Evolutionary conservation across 1,140 invertebrate species (phyloP), one percentile per base, ranked within the genome.

Genomic region (Akabosia matsudoensis): DNA sequence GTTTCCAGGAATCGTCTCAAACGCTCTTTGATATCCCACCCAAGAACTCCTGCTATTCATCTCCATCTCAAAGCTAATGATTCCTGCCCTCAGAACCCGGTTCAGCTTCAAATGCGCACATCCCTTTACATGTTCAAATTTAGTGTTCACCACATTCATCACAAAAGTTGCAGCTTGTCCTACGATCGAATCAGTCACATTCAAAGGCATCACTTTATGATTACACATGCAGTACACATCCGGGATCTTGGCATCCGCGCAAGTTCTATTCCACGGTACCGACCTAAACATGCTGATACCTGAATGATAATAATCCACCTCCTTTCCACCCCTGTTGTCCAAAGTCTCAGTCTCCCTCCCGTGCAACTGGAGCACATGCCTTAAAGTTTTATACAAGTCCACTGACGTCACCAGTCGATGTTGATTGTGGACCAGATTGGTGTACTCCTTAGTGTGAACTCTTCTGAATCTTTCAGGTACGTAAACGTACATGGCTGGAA

Each of bases 401-500:
- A 13, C 4, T 3, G 54, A 3, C 16, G 54, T 61, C 26, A 24
- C 26, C 7, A 61, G 22, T 61, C 22, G 16, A 22, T 61, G 14
- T 14, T 24, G 54, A 61, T 61, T 61, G 4, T 14, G 16, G 4
- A 14, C 73, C 2, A 89, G 75, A 79, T 85, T 86, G 67, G 79
- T 45, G 26, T 78, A 77, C 14, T 85, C 71, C 18, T 80, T 28
- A 0, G 84, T 84, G 78, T 87, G 85, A 75, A 83, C 81, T 73
- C 81, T 33, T 16, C 75, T 71, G 73, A 88, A 85, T 82, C 83
- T 83, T 77, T 82, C 78, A 3, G 88, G 87, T 13, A 88, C 77
- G 26, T 84, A 79, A 13, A 88, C 51, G 73, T 83, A 87, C 76
- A 87, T 82, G 77, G 87, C 87, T 18, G 88, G 88, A n/a, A 88